Evolutionary conservation across 2,888 invertebrate genomes (phyloP).

Genomic region (Phalera bucephala): DNA sequence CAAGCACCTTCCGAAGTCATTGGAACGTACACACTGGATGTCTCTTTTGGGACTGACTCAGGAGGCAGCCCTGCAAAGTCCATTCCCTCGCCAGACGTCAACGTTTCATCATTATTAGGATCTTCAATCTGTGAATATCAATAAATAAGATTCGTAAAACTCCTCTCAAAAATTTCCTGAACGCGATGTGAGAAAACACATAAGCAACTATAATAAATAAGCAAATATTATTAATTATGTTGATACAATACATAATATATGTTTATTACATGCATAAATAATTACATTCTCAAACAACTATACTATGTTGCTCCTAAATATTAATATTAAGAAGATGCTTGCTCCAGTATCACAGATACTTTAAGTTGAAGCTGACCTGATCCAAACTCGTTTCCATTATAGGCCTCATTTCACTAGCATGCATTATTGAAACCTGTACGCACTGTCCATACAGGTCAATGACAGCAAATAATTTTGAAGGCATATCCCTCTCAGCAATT

Average conservation of each 20-base stretch:
- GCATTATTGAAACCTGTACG: conserved; percentile 89
- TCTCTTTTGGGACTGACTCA: conserved; percentile 36
- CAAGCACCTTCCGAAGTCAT: conserved; percentile 52
- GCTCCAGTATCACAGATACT: too few relatives aligned
- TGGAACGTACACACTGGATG: conserved; percentile 45
- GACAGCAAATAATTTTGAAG: conserved; percentile 93
- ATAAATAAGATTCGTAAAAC: too few relatives aligned
- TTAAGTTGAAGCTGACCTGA: too few relatives aligned
- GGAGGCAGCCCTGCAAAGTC: conserved; percentile 37
- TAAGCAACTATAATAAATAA: too few relatives aligned
- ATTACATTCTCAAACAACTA: too few relatives aligned
- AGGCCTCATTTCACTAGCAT: conserved; percentile 48
- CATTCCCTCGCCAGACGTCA: conserved; percentile 47
- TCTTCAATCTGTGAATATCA: conserved; percentile 50
- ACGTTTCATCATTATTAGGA: conserved; percentile 59
- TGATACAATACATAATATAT: too few relatives aligned
- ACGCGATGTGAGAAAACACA: too few relatives aligned
- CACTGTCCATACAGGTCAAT: conserved; percentile 97
- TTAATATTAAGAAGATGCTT: too few relatives aligned
- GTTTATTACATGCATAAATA: too few relatives aligned
- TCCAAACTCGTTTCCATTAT: conserved; percentile 54
- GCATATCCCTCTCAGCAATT: conserved; percentile 91
- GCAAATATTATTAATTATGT: too few relatives aligned
- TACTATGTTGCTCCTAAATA: too few relatives aligned
- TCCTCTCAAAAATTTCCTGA: too few relatives aligned